These are phyloP conservation scores for Laupala kohalensis DNA, from an alignment of 1,140 invertebrate genomes.

Conservation along the genomic window DNA sequence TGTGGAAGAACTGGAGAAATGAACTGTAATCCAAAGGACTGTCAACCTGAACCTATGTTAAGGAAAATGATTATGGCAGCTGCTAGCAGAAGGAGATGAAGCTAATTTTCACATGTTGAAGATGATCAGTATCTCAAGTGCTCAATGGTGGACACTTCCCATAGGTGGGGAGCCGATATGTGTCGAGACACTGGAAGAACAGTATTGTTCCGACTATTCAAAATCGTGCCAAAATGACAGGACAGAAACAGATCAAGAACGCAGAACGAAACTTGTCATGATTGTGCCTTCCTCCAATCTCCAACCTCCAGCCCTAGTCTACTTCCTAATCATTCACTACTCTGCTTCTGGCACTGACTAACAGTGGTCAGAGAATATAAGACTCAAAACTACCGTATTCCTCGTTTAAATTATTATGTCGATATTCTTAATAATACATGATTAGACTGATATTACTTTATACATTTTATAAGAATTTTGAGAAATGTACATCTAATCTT, in stretches of 20 bases:
- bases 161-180: neutral
- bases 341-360: neutral
- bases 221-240: slow-evolving; percentile 8
- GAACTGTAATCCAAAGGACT: slow-evolving; percentile 81
- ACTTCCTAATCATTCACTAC: neutral
- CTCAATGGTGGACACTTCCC: neutral
- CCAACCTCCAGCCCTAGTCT: neutral
- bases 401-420: neutral
- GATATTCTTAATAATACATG: neutral
- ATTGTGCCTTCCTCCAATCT: slow-evolving; percentile 3
- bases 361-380: neutral
- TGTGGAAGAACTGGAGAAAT: slow-evolving; percentile 80
- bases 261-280: neutral
- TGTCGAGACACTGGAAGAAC: neutral
- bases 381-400: neutral
- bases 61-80: slow-evolving; percentile 73
- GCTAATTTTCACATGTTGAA: neutral
- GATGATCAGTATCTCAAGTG: neutral
- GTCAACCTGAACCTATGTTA: slow-evolving; percentile 74
- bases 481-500: neutral
- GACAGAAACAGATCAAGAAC: neutral
- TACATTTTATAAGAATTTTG: neutral
- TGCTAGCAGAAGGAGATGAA: slow-evolving; percentile 44
- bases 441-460: neutral
- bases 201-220: neutral